These are phyloP conservation scores for Aurelia coerulea DNA, from an alignment of 30 jellyfish, hydroid and myxozoan genomes.

Conservation along the genomic window DNA sequence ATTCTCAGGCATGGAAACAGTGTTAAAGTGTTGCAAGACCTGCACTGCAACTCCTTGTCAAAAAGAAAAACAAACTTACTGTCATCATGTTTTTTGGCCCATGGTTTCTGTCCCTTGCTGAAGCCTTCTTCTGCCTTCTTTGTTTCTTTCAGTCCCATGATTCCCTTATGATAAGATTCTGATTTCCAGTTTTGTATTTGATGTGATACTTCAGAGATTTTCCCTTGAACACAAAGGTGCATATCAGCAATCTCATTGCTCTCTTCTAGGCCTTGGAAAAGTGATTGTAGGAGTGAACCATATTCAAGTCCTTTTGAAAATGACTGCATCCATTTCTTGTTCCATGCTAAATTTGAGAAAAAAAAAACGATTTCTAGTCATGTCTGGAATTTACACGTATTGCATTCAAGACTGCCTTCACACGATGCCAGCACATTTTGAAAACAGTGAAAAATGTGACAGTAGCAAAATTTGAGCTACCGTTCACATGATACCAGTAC, in stretches of 20 bases:
- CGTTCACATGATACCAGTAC: too few relatives aligned
- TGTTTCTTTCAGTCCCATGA: slow-evolving; percentile 79
- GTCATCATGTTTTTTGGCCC: slow-evolving; percentile 80
- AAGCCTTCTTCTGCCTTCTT: slow-evolving; percentile 91
- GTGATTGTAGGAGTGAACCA: slow-evolving; percentile 57
- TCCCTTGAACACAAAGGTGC: slow-evolving; percentile 73
- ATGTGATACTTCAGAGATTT: slow-evolving; percentile 51
- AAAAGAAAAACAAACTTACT: slow-evolving; percentile 41
- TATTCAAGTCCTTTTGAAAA: slow-evolving; percentile 77
- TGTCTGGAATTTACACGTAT: too few relatives aligned
- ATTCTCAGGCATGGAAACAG: too few relatives aligned
- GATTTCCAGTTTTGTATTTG: slow-evolving; percentile 62
- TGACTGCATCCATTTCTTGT: slow-evolving; percentile 74
- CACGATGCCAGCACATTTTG: too few relatives aligned
- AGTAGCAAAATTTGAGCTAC: too few relatives aligned
- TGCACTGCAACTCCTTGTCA: too few relatives aligned
- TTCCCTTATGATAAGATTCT: slow-evolving; percentile 63
- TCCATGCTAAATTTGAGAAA: slow-evolving; percentile 45
- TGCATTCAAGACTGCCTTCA: too few relatives aligned
- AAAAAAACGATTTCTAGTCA: background rate
- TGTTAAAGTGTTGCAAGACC: too few relatives aligned
- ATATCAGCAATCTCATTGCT: slow-evolving; percentile 72
- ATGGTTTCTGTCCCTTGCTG: slow-evolving; percentile 88
- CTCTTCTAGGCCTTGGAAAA: slow-evolving; percentile 67
- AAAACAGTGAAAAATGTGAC: too few relatives aligned